Evolutionary conservation across 37 sponge, comb jelly and placozoan species (phyloP).

Genomic region (Crambe crambe): DNA sequence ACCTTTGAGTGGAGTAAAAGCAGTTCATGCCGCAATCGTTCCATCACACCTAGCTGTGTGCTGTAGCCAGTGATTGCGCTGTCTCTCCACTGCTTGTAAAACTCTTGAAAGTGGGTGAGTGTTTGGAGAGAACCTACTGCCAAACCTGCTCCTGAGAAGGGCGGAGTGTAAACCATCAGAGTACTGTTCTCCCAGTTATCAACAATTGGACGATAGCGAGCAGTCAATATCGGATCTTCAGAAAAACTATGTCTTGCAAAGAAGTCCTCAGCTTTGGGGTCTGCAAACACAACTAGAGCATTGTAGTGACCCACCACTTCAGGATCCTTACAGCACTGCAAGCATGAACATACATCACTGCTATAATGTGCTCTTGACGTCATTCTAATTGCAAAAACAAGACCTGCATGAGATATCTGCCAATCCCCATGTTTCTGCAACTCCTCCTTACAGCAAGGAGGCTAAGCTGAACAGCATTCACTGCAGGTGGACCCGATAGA

Average conservation of each 20-base stretch:
- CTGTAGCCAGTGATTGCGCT: conserved; percentile 37
- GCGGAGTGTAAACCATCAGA: conserved; percentile 85
- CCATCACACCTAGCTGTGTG: conserved; percentile 65
- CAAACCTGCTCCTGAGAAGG: conserved; percentile 65
- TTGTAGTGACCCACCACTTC: conserved; percentile 74
- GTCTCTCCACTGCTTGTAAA: conserved; percentile 27
- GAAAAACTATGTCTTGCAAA: conserved; percentile 71
- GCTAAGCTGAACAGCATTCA: conserved; percentile 54
- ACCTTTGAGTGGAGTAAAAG: conserved; percentile 64
- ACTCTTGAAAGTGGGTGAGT: conserved; percentile 24
- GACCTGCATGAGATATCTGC: conserved; percentile 74
- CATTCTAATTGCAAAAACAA: background rate
- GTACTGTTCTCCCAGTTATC: conserved; percentile 89
- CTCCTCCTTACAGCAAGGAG: conserved; percentile 75
- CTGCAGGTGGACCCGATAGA: conserved; percentile 3
- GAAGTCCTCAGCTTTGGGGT: conserved; percentile 79
- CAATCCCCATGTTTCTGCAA: conserved; percentile 60
- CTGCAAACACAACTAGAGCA: conserved; percentile 72
- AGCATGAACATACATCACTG: background rate
- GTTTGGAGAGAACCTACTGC: conserved; percentile 24
- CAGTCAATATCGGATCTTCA: conserved; percentile 72
- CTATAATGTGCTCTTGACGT: background rate
- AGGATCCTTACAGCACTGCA: conserved; percentile 65
- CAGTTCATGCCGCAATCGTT: conserved; percentile 76
- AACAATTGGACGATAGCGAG: conserved; percentile 55